Evolutionary conservation across 2,888 invertebrate species (phyloP).

Genomic region (Andrena haemorrhoa): DNA sequence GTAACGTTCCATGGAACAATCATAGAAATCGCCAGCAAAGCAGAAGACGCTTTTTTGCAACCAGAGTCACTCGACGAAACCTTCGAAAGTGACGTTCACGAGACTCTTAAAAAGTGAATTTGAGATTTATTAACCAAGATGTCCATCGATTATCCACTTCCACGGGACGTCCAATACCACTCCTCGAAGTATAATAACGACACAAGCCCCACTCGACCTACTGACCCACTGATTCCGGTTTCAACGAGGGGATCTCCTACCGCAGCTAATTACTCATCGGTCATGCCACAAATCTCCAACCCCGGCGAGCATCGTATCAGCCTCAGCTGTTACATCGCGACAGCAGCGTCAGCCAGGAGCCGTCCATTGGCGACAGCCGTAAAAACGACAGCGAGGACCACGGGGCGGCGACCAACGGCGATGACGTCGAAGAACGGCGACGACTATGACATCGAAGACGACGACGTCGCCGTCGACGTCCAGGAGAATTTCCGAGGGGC

Average conservation of each 20-base stretch:
- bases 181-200: no score
- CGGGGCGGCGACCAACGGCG: slow-evolving; percentile 20
- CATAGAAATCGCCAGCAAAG: no score
- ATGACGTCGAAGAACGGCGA: slow-evolving; percentile 36
- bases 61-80: no score
- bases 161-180: no score
- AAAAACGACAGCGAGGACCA: slow-evolving; percentile 20
- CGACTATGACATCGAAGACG: slow-evolving; percentile 37
- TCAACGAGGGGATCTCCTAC: slow-evolving; percentile 2
- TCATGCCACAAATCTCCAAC: no score
- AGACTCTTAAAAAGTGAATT: no score
- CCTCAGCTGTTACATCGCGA: neutral
- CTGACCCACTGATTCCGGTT: slow-evolving; percentile 14
- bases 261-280: neutral
- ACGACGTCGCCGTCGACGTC: slow-evolving; percentile 44
- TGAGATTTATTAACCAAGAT: no score
- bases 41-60: no score
- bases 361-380: slow-evolving; percentile 30
- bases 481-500: slow-evolving; percentile 67
- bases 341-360: slow-evolving; percentile 16
- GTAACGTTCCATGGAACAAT: no score
- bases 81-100: no score
- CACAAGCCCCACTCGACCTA: slow-evolving; percentile 10
- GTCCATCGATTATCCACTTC: no score
- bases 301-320: no score